Conservation (phyloP, 2,797 vertebrate species). For the Dermochelys coriacea region DNA sequence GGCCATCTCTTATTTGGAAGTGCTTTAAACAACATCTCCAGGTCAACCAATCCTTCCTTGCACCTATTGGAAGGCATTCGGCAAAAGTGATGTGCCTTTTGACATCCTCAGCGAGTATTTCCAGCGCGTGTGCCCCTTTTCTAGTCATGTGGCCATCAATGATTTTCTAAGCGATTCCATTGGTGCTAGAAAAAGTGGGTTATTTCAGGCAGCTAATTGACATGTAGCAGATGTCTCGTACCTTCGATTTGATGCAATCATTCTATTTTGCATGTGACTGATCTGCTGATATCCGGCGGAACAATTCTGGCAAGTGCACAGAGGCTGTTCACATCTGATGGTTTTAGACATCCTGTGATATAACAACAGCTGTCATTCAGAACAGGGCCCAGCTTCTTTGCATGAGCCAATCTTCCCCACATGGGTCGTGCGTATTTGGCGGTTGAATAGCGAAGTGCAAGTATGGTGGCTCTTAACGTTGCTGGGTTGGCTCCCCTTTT, state of each 20-base stretch:
- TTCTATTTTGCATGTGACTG: neutral
- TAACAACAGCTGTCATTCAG: neutral
- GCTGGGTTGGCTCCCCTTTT: neutral
- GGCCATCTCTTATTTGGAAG: too few relatives aligned
- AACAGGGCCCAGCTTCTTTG: neutral
- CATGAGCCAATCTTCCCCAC: neutral
- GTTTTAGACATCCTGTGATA: neutral
- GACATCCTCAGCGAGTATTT: neutral
- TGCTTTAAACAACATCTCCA: too few relatives aligned
- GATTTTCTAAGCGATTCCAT: neutral
- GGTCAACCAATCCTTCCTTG: too few relatives aligned
- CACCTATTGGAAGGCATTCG: neutral
- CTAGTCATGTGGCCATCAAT: neutral
- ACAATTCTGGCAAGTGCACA: neutral
- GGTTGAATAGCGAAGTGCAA: neutral
- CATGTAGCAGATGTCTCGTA: neutral
- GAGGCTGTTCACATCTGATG: neutral
- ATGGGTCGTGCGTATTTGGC: neutral
- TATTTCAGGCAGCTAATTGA: neutral
- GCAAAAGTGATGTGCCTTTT: neutral
- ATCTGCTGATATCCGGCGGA: neutral
- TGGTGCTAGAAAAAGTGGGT: neutral
- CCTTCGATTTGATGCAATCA: neutral
- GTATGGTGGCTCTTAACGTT: neutral
- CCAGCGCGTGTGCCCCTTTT: neutral